These are phyloP conservation scores for Cherax destructor DNA, from an alignment of 1,140 invertebrate species.

Conservation along the genomic window DNA sequence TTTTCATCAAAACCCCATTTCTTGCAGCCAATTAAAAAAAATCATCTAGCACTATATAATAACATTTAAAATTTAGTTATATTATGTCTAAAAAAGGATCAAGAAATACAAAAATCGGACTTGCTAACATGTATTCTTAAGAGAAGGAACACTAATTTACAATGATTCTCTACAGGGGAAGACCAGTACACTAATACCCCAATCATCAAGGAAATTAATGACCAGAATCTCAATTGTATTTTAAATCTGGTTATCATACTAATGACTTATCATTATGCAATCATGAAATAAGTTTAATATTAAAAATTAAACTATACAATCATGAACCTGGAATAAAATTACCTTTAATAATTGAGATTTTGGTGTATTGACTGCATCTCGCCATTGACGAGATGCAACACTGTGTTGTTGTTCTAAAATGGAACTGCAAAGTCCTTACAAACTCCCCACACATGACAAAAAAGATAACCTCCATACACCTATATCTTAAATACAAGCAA, in stretches of 20 bases:
- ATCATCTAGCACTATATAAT: too few species aligned
- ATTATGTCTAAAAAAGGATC: not conserved
- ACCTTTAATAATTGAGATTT: not conserved
- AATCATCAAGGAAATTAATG: not conserved
- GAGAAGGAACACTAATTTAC: conserved; percentile 4
- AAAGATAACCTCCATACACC: not conserved
- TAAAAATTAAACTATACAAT: not conserved
- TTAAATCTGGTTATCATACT: not conserved
- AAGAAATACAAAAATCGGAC: conserved; percentile 4
- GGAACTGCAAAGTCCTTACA: not conserved
- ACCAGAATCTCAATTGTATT: not conserved
- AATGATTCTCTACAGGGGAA: conserved; percentile 16
- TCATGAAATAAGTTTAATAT: not conserved
- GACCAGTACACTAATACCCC: conserved; percentile 13
- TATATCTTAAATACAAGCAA: not conserved
- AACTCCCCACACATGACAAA: not conserved
- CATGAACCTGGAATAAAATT: not conserved
- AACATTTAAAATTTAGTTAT: not conserved
- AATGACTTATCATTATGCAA: not conserved
- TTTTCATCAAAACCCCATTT: too few species aligned
- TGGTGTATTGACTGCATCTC: conserved; percentile 4
- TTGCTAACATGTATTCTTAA: conserved; percentile 9
- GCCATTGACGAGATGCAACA: not conserved
- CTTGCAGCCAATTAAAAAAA: too few species aligned
- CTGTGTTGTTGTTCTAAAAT: not conserved